Conservation (phyloP, 2,797 vertebrate species). For the Characodon lateralis region DNA sequence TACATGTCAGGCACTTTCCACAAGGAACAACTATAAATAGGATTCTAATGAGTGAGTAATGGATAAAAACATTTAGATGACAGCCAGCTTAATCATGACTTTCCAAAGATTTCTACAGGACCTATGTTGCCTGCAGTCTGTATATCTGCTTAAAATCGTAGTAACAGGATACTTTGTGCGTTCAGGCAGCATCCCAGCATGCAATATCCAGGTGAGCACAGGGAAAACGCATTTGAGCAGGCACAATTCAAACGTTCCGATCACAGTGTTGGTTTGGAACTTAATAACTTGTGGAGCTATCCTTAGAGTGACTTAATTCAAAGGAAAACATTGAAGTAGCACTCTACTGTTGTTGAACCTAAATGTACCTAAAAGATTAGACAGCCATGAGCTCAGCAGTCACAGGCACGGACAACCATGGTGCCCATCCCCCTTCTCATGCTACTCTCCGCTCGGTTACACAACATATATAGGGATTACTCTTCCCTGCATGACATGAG, state of each 20-base stretch:
- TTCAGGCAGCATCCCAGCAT: neutral
- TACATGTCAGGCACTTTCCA: neutral
- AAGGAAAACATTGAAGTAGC: constrained; percentile 37
- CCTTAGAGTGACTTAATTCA: constrained; percentile 55
- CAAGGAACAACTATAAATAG: neutral
- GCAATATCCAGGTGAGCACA: constrained; percentile 5
- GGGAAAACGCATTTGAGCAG: neutral
- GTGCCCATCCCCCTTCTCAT: constrained; percentile 70
- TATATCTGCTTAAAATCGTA: neutral
- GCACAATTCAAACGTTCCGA: neutral
- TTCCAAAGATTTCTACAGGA: neutral
- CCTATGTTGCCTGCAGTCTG: neutral
- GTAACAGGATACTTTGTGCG: neutral
- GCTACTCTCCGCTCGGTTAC: constrained; percentile 84
- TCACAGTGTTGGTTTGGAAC: constrained; percentile 5
- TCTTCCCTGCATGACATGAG: constrained; percentile 72
- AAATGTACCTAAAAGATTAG: constrained; percentile 78
- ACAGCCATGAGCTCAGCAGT: constrained; percentile 72
- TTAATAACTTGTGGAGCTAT: constrained; percentile 11
- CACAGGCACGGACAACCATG: constrained; percentile 60
- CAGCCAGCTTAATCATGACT: neutral
- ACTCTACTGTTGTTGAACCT: constrained; percentile 51
- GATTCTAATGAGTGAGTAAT: neutral
- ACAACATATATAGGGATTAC: constrained; percentile 87
- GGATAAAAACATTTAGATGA: neutral